Percentiles rank a stretch among this genome's conserved stretches.
These are phyloP conservation scores for Cerastis leucographa DNA, from an alignment of 2,888 invertebrate species.

Conservation along the genomic window DNA sequence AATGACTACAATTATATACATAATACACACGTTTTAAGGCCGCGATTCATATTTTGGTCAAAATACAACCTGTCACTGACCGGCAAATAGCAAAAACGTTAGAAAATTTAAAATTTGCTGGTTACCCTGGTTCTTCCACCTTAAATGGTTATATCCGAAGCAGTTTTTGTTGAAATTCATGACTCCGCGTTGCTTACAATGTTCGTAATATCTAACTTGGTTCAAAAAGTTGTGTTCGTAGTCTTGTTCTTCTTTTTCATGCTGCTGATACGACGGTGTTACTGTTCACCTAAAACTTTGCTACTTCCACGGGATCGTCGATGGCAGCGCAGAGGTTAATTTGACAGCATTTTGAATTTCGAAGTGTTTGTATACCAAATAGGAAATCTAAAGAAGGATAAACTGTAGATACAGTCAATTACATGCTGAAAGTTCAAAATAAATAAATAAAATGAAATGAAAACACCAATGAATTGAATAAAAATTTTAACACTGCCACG, in stretches of 20 bases:
- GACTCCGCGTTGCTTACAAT: neutral
- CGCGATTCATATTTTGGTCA: neutral
- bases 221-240: constrained; percentile 1
- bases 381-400: neutral
- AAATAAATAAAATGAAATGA: constrained; percentile 27
- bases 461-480: constrained; percentile 63
- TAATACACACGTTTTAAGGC: neutral
- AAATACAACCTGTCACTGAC: neutral
- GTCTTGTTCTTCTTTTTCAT: constrained; percentile 2
- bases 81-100: neutral
- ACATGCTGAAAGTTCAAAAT: constrained; percentile 64
- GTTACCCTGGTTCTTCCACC: neutral
- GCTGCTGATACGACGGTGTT: neutral
- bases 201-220: neutral
- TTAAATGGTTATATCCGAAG: neutral
- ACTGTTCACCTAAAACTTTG: neutral
- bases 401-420: constrained; percentile 58
- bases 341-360: neutral
- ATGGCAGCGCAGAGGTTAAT: neutral
- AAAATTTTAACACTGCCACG: constrained; percentile 65
- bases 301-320: neutral
- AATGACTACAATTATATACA: neutral
- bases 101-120: neutral
- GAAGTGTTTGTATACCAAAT: constrained; percentile 14
- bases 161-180: neutral